A percentile compares a stretch with the other conserved stretches of the same genome.
phyloP scores from a whole-genome alignment of 2,888 invertebrate genomes.

The Norana najaformis region DNA sequence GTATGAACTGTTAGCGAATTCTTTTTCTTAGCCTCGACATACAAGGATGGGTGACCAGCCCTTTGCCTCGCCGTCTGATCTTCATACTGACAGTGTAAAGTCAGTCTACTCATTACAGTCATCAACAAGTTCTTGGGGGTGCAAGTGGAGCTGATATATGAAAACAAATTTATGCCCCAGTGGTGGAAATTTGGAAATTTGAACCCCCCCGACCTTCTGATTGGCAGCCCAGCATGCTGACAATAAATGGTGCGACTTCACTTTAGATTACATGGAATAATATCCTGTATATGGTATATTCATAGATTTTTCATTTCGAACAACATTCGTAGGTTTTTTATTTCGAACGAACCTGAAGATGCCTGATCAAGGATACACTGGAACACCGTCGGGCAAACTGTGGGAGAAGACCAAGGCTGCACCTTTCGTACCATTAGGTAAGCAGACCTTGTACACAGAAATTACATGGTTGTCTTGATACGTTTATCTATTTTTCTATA shows the following conservation, averaged over 20 bases:
- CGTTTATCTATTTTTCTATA: not conserved
- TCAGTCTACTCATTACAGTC: too few relatives aligned
- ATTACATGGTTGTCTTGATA: not conserved
- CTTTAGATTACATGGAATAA: not conserved
- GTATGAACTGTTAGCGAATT: too few relatives aligned
- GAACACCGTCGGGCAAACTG: not conserved
- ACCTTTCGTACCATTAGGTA: slow-evolving; percentile 42
- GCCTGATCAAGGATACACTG: not conserved
- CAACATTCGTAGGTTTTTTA: not conserved
- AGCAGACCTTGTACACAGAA: not conserved
- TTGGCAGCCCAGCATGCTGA: too few relatives aligned
- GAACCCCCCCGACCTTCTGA: too few relatives aligned
- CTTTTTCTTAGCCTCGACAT: too few relatives aligned
- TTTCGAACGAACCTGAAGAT: not conserved
- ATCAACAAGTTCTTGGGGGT: too few relatives aligned
- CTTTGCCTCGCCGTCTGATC: too few relatives aligned
- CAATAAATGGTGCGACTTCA: not conserved
- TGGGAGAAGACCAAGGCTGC: slow-evolving; percentile 38
- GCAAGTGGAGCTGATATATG: too few relatives aligned
- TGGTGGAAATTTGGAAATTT: too few relatives aligned
- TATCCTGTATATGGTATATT: not conserved
- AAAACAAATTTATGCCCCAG: too few relatives aligned
- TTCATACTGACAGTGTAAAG: too few relatives aligned
- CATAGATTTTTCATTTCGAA: not conserved
- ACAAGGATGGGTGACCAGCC: too few relatives aligned